These are phyloP conservation scores for Drosophila lacertosa DNA, from an alignment of 1,140 invertebrate genomes.

Conservation along the genomic window DNA sequence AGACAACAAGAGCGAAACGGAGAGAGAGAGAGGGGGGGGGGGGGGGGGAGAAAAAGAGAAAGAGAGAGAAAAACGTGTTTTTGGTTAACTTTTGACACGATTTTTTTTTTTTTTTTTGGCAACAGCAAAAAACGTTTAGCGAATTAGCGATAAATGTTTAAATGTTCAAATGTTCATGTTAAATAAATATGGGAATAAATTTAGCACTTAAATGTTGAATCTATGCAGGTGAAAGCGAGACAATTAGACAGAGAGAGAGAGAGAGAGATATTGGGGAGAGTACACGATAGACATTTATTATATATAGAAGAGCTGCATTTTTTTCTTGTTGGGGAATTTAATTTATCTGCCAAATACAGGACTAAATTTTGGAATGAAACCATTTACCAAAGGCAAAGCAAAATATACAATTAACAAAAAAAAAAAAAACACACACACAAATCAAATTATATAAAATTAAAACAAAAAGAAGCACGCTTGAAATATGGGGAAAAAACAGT, in stretches of 20 bases:
- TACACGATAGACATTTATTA: conserved; percentile 1
- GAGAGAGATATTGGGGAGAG: conserved; percentile 15
- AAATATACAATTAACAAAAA: background rate
- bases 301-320: background rate
- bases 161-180: conserved; percentile 11
- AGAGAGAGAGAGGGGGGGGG: too few species aligned
- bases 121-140: conserved; percentile 36
- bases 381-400: background rate
- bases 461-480: background rate
- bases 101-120: too few species aligned
- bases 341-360: conserved; percentile 9
- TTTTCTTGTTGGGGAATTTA: background rate
- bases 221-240: conserved; percentile 10
- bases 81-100: conserved; percentile 16
- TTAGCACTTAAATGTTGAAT: background rate
- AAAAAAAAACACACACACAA: background rate
- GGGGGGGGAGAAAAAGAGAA: conserved; percentile 9
- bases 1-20: too few species aligned
- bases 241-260: conserved; percentile 13
- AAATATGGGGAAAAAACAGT: background rate
- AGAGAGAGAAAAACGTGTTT: conserved; percentile 16
- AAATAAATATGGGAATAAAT: background rate
- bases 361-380: background rate
- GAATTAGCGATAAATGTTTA: conserved; percentile 33
- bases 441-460: conserved; percentile 2